These are phyloP conservation scores for Hippasteria phrygiana DNA, from an alignment of 53 echinoderm and acorn worm species.

Conservation along the genomic window DNA sequence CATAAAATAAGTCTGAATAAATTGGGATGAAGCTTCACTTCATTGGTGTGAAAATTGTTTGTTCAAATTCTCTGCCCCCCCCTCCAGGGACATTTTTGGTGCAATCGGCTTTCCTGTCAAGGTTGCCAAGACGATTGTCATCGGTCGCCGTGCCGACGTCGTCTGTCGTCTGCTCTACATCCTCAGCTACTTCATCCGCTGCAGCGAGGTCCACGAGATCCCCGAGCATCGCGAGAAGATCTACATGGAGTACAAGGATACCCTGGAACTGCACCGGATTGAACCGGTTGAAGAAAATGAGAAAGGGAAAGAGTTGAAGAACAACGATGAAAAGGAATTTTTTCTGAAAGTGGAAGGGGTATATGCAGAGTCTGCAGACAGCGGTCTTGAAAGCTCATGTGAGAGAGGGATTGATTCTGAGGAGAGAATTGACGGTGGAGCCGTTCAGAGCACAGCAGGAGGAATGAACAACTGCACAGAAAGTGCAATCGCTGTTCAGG, in stretches of 20 bases:
- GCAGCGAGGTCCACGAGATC: slow-evolving; percentile 94
- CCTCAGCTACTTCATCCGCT: slow-evolving; percentile 96
- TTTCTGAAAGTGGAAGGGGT: slow-evolving; percentile 8
- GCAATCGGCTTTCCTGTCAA: slow-evolving; percentile 87
- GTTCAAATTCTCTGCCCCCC: too few relatives aligned
- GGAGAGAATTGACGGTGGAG: neutral
- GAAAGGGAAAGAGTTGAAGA: too few relatives aligned
- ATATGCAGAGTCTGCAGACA: slow-evolving; percentile 18
- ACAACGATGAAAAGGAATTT: neutral
- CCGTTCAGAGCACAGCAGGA: neutral
- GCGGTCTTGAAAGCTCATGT: slow-evolving; percentile 44
- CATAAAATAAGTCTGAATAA: too few relatives aligned
- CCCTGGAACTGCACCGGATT: slow-evolving; percentile 39
- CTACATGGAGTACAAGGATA: slow-evolving; percentile 69
- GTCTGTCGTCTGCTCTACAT: slow-evolving; percentile 94
- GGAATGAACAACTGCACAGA: neutral
- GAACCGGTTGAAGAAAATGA: slow-evolving; percentile 52
- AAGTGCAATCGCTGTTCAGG: neutral
- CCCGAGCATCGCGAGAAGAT: slow-evolving; percentile 80
- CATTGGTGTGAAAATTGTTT: too few relatives aligned
- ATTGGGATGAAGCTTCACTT: too few relatives aligned
- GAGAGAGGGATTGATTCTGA: slow-evolving; percentile 10
- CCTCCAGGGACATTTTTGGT: slow-evolving; percentile 89
- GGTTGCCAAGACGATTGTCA: slow-evolving; percentile 88
- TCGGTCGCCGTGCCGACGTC: slow-evolving; percentile 86